These are phyloP conservation scores for Clarias pachynema DNA, from an alignment of 2,797 vertebrate genomes.

Conservation along the genomic window DNA sequence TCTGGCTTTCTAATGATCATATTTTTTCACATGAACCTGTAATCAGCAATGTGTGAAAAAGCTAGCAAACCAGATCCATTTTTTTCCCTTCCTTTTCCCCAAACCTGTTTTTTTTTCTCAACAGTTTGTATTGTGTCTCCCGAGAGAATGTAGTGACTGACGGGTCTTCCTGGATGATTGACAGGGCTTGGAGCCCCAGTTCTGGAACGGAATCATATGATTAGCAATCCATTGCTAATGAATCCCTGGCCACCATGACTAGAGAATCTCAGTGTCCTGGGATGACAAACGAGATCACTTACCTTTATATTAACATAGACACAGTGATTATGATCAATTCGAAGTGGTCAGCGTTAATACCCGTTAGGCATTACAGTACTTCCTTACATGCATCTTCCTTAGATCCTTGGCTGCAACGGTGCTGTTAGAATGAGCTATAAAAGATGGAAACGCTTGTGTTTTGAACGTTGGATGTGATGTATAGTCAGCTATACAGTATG, in stretches of 20 bases:
- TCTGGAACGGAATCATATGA: slow-evolving; percentile 52
- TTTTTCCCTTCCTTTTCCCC: slow-evolving; percentile 1
- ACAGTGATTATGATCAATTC: background rate
- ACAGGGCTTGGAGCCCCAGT: slow-evolving; percentile 58
- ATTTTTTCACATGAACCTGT: background rate
- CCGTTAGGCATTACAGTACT: slow-evolving; percentile 38
- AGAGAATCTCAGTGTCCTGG: slow-evolving; percentile 34
- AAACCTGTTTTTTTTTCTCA: slow-evolving; percentile 48
- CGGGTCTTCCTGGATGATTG: slow-evolving; percentile 70
- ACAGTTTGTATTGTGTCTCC: slow-evolving; percentile 15
- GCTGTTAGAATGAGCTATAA: background rate
- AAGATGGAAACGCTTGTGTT: slow-evolving; percentile 14
- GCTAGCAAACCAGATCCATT: slow-evolving; percentile 39
- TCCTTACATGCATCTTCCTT: slow-evolving; percentile 36
- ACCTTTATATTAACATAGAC: slow-evolving; percentile 31
- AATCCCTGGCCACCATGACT: slow-evolving; percentile 49
- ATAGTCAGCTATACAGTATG: background rate
- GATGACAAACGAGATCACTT: slow-evolving; percentile 35
- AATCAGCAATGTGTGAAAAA: slow-evolving; percentile 63
- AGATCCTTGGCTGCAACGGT: slow-evolving; percentile 20
- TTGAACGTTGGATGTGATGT: slow-evolving; percentile 9
- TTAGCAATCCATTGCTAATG: slow-evolving; percentile 56
- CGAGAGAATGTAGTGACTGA: slow-evolving; percentile 59
- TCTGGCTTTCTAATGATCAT: slow-evolving; percentile 3
- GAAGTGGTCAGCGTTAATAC: background rate